Percentiles rank a stretch among this genome's conserved stretches.
These are phyloP conservation scores for Varanus salvator DNA, from an alignment of 2,113 vertebrate genomes.

Conservation along the genomic window DNA sequence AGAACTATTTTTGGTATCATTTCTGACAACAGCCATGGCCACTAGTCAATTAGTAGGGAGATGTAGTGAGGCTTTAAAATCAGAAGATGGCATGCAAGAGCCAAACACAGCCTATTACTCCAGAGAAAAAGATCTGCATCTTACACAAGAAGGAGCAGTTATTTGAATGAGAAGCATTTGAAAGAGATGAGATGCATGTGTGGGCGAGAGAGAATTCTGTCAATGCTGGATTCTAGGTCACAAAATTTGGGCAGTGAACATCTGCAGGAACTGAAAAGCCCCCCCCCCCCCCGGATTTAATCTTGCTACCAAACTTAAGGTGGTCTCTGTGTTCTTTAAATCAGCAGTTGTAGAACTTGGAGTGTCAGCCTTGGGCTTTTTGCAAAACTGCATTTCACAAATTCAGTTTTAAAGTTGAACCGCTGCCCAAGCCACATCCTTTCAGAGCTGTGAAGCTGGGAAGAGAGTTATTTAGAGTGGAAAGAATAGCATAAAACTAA, in stretches of 20 bases:
- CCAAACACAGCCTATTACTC: neutral
- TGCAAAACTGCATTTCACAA: neutral
- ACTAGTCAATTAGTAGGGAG: neutral
- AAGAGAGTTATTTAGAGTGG: neutral
- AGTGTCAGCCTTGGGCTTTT: neutral
- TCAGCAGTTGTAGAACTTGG: neutral
- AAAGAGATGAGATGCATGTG: neutral
- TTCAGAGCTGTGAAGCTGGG: neutral
- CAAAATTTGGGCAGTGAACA: neutral
- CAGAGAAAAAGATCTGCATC: neutral
- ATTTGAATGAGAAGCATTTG: neutral
- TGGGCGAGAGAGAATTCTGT: neutral
- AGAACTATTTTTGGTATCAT: neutral
- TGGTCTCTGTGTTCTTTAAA: neutral
- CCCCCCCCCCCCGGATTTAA: neutral
- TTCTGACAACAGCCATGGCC: neutral
- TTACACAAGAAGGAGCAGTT: neutral
- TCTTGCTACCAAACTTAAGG: neutral
- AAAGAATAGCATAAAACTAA: neutral
- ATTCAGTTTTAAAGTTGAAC: neutral
- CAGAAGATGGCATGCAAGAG: constrained; percentile 38
- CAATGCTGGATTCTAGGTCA: neutral
- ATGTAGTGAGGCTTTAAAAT: neutral
- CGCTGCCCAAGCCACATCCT: neutral
- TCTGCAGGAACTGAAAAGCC: neutral